Percentiles rank a stretch among this genome's conserved stretches.
phyloP scores from a whole-genome alignment of 2,888 invertebrate species.

The Crioceris asparagi region DNA sequence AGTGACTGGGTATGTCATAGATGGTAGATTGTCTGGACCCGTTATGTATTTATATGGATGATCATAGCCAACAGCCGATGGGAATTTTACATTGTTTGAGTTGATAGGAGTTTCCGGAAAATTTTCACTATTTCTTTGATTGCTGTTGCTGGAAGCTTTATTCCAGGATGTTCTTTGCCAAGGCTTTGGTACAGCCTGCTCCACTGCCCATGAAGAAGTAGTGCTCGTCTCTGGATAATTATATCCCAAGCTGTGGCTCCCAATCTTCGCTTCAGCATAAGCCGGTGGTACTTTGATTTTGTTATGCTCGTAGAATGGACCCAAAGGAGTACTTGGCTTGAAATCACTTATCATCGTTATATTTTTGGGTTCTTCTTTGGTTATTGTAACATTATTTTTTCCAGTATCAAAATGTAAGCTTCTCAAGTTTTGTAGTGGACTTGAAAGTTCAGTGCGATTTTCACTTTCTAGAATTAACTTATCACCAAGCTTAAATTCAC shows the following conservation, averaged over 20 bases:
- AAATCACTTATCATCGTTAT: constrained; percentile 28
- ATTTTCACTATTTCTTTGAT: not conserved
- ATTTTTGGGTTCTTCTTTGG: too few relatives aligned
- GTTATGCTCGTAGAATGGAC: constrained; percentile 40
- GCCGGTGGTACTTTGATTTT: constrained; percentile 31
- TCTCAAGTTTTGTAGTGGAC: too few relatives aligned
- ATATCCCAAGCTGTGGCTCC: constrained; percentile 2
- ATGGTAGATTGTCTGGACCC: constrained; percentile 5
- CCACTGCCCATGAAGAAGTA: constrained; percentile 8
- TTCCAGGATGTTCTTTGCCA: constrained; percentile 6
- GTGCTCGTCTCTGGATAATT: not conserved
- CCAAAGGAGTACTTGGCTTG: constrained; percentile 44
- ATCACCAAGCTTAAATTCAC: too few relatives aligned
- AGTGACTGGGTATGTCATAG: constrained; percentile 6
- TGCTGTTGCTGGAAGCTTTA: constrained; percentile 3
- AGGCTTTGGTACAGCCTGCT: constrained; percentile 5
- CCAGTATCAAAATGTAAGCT: too few relatives aligned
- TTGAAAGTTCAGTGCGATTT: too few relatives aligned
- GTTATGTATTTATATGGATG: constrained; percentile 13
- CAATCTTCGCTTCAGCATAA: constrained; percentile 10
- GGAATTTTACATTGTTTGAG: constrained; percentile 8
- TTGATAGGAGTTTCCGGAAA: not conserved
- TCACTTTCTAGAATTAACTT: too few relatives aligned
- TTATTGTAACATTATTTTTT: too few relatives aligned
- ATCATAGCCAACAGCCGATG: constrained; percentile 2